A percentile compares a stretch with the other conserved stretches of the same genome.
phyloP scores from a whole-genome alignment of 2,797 vertebrate genomes.

The Pseudomugil tenellus region DNA sequence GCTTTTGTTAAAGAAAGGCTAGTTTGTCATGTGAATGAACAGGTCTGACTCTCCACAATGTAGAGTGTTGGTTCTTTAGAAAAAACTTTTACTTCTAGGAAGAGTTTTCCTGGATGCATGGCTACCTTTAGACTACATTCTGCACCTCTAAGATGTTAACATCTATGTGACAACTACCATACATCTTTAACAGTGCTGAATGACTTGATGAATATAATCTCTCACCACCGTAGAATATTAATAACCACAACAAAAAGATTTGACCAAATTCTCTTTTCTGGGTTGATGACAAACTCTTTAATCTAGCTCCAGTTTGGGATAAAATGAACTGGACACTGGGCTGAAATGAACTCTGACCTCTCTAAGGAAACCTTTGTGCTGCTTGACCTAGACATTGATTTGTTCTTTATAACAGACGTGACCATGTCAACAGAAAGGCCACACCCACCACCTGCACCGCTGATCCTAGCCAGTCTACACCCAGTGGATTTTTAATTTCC shows the following conservation, averaged over 20 bases:
- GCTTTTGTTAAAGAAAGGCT: slow-evolving; percentile 67
- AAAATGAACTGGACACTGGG: slow-evolving; percentile 76
- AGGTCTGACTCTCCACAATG: slow-evolving; percentile 30
- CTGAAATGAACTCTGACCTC: slow-evolving; percentile 83
- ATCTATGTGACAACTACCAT: not conserved
- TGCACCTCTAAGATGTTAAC: slow-evolving; percentile 12
- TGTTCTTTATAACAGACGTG: slow-evolving; percentile 80
- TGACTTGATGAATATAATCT: not conserved
- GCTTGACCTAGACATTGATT: slow-evolving; percentile 88
- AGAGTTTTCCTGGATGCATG: slow-evolving; percentile 3
- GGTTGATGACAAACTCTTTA: slow-evolving; percentile 39
- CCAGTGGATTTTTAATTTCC: slow-evolving; percentile 23
- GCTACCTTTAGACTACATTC: slow-evolving; percentile 3
- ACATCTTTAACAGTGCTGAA: not conserved
- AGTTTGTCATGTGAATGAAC: slow-evolving; percentile 60
- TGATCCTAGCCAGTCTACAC: slow-evolving; percentile 24
- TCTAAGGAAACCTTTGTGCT: slow-evolving; percentile 85
- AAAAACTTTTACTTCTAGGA: slow-evolving; percentile 29
- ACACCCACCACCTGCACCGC: slow-evolving; percentile 58
- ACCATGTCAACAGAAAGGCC: slow-evolving; percentile 72
- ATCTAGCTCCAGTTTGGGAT: slow-evolving; percentile 62
- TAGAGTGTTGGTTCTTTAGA: slow-evolving; percentile 19
- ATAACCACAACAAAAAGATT: not conserved
- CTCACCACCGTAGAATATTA: not conserved
- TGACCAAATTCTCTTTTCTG: slow-evolving; percentile 22